Percentiles rank a stretch among this genome's conserved stretches.
phyloP scores from a whole-genome alignment of 37 sponge, comb jelly and placozoan species.

The Lycopodina hypogea region DNA sequence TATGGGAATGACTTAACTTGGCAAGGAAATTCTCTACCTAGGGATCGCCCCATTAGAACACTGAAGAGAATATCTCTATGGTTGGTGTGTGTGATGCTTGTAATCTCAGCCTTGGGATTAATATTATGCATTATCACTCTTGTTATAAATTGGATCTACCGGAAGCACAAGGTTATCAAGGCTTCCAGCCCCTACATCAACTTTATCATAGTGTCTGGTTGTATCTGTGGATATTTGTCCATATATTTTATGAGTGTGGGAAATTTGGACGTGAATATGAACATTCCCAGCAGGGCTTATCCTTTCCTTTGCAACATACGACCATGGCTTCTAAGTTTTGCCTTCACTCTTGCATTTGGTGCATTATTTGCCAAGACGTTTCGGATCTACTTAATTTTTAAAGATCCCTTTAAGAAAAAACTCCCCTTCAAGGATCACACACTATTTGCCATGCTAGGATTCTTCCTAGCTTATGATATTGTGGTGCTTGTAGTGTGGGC shows the following conservation, averaged over 20 bases:
- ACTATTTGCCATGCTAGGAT: slow-evolving; percentile 6
- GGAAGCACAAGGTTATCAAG: slow-evolving; percentile 35
- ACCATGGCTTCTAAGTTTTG: neutral
- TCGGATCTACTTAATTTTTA: slow-evolving; percentile 24
- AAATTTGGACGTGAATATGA: neutral
- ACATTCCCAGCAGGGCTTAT: neutral
- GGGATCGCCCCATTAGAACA: slow-evolving; percentile 6
- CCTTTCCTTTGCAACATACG: slow-evolving; percentile 21
- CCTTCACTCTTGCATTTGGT: slow-evolving; percentile 38
- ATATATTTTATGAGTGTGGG: slow-evolving; percentile 5
- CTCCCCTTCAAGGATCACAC: slow-evolving; percentile 22
- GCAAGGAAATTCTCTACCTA: slow-evolving; percentile 16
- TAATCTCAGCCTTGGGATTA: neutral
- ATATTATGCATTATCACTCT: neutral
- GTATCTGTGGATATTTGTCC: neutral
- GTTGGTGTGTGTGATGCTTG: slow-evolving; percentile 11
- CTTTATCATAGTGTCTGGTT: slow-evolving; percentile 23
- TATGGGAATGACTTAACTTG: slow-evolving; percentile 8
- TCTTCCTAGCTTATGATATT: slow-evolving; percentile 3
- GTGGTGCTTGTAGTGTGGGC: slow-evolving; percentile 8
- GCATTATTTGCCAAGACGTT: slow-evolving; percentile 31
- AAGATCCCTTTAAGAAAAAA: slow-evolving; percentile 22
- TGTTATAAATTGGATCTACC: slow-evolving; percentile 2
- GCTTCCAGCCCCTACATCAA: slow-evolving; percentile 48
- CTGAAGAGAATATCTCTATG: neutral